phyloP scores from a whole-genome alignment of 2,113 vertebrate genomes.

The Colossoma macropomum region DNA sequence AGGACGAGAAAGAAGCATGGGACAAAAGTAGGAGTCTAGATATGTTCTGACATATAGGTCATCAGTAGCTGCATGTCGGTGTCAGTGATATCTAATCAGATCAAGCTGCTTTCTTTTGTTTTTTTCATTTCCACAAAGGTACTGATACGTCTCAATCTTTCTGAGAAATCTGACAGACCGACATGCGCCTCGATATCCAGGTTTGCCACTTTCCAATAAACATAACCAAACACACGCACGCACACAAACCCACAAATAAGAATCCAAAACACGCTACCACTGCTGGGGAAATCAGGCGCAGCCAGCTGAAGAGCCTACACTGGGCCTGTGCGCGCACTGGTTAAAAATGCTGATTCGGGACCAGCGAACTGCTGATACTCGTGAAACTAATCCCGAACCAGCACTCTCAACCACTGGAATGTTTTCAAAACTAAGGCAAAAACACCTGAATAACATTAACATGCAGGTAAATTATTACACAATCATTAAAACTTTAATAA shows the following conservation, averaged over 20 bases:
- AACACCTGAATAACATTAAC: background rate
- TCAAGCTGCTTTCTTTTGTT: background rate
- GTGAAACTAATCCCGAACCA: background rate
- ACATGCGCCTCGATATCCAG: background rate
- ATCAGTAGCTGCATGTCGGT: conserved; percentile 6
- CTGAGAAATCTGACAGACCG: conserved; percentile 9
- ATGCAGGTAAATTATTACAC: conserved; percentile 24
- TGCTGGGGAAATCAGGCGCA: background rate
- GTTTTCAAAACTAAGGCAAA: conserved; percentile 48
- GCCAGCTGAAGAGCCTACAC: background rate
- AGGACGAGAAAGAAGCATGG: conserved; percentile 36
- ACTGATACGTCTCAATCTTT: background rate
- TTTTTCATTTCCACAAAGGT: background rate
- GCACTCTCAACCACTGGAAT: conserved; percentile 25
- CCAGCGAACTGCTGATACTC: background rate
- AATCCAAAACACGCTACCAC: conserved; percentile 25
- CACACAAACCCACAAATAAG: background rate
- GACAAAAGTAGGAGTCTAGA: conserved; percentile 47
- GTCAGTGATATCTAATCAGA: conserved; percentile 40
- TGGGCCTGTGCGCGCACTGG: background rate
- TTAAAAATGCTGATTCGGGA: conserved; percentile 8
- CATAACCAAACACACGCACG: background rate
- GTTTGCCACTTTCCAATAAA: conserved; percentile 17
- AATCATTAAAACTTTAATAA: conserved; percentile 20
- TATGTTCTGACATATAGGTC: conserved; percentile 41